These are phyloP conservation scores for Harmothoe impar DNA, from an alignment of 2,888 invertebrate genomes.

Conservation along the genomic window DNA sequence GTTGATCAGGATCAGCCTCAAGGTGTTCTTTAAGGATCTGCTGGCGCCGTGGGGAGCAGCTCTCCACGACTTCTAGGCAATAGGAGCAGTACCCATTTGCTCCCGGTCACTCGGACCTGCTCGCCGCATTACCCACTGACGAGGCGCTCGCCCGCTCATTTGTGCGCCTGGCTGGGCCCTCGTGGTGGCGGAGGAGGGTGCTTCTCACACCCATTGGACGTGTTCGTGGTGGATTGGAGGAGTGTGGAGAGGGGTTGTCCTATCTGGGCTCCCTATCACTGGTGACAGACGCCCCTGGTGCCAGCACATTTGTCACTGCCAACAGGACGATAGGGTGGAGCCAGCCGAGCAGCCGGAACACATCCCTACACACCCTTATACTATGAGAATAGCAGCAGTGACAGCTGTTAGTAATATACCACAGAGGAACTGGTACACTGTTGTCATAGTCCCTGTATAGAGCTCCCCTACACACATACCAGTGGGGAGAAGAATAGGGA, in stretches of 20 bases:
- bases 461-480: too few relatives aligned
- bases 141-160: neutral
- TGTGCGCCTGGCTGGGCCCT: neutral
- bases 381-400: too few relatives aligned
- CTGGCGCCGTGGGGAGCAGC: neutral
- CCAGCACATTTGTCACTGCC: slow-evolving; percentile 29
- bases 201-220: neutral
- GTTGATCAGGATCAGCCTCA: slow-evolving; percentile 29
- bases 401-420: too few relatives aligned
- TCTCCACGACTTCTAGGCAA: neutral
- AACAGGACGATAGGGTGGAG: neutral
- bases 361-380: neutral
- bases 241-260: slow-evolving; percentile 3
- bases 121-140: neutral
- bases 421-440: too few relatives aligned
- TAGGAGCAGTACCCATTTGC: slow-evolving; percentile 5
- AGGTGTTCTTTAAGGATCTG: slow-evolving; percentile 27
- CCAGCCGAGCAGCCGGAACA: neutral
- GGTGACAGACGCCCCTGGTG: neutral
- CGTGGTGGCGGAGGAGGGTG: slow-evolving; percentile 7
- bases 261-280: neutral
- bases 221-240: neutral
- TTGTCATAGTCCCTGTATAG: too few relatives aligned
- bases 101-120: neutral
- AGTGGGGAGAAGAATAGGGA: too few relatives aligned